A percentile compares a stretch with the other conserved stretches of the same genome.
These are phyloP conservation scores for Fabriciana adippe DNA, from an alignment of 2,888 invertebrate species.

Conservation along the genomic window DNA sequence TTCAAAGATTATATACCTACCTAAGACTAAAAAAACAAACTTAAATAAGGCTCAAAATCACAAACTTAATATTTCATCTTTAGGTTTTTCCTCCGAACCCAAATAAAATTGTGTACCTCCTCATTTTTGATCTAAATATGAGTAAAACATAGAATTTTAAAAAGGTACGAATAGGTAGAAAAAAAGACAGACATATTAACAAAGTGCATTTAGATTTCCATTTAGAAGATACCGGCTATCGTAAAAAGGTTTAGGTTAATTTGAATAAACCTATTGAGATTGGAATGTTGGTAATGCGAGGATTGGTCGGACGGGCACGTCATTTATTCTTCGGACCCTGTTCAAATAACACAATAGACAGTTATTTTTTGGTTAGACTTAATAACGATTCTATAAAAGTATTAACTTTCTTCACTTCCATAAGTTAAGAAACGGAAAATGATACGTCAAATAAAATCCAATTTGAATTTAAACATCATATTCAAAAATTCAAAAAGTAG, in stretches of 20 bases:
- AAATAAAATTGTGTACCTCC: background rate
- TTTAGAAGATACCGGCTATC: slow-evolving; percentile 12
- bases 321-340: slow-evolving; percentile 43
- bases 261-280: slow-evolving; percentile 58
- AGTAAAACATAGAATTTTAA: background rate
- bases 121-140: background rate
- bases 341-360: slow-evolving; percentile 38
- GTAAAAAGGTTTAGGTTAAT: slow-evolving; percentile 42
- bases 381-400: background rate
- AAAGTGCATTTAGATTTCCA: background rate
- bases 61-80: too few species aligned
- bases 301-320: slow-evolving; percentile 52
- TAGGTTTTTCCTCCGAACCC: too few species aligned
- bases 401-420: background rate
- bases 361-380: slow-evolving; percentile 15
- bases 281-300: slow-evolving; percentile 54
- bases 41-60: too few species aligned
- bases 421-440: background rate
- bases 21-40: too few species aligned
- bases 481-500: background rate
- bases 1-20: too few species aligned
- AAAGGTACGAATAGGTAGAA: background rate
- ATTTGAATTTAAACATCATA: too few species aligned
- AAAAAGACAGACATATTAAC: slow-evolving; percentile 8
- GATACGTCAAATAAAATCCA: too few species aligned